Evolutionary conservation across 2,888 invertebrate genomes (phyloP).

Genomic region (Mimachlamys varia): DNA sequence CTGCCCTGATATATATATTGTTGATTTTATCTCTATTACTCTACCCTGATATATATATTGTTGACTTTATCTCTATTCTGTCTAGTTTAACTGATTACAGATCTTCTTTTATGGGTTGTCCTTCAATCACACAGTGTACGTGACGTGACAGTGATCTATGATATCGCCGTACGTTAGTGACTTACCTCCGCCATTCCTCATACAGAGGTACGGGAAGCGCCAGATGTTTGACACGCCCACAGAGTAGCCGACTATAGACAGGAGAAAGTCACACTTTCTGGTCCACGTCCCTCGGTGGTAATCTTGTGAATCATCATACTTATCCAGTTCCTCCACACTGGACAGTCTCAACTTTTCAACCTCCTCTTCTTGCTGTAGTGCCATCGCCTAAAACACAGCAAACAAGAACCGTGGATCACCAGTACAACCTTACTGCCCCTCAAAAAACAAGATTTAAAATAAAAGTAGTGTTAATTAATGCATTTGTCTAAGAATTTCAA

Average conservation of each 20-base stretch:
- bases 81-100: too few species aligned
- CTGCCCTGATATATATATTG: too few species aligned
- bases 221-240: conserved; percentile 51
- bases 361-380: conserved; percentile 29
- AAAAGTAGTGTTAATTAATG: too few species aligned
- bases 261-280: conserved; percentile 48
- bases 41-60: too few species aligned
- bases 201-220: conserved; percentile 53
- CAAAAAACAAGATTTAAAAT: too few species aligned
- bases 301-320: not conserved
- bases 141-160: not conserved
- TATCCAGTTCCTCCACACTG: not conserved
- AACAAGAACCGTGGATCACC: not conserved
- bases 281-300: conserved; percentile 50
- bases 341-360: conserved; percentile 2
- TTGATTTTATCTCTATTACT: too few species aligned
- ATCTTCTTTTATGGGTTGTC: too few species aligned
- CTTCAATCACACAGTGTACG: too few species aligned
- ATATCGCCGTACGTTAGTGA: not conserved
- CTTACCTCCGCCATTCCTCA: conserved; percentile 51
- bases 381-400: not conserved
- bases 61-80: too few species aligned
- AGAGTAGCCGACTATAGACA: conserved; percentile 52
- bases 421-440: not conserved
- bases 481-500: too few species aligned